Evolutionary conservation across 2,797 vertebrate genomes (phyloP), one percentile per base, ranked within the genome.

Genomic region (Anguilla pacifica): DNA sequence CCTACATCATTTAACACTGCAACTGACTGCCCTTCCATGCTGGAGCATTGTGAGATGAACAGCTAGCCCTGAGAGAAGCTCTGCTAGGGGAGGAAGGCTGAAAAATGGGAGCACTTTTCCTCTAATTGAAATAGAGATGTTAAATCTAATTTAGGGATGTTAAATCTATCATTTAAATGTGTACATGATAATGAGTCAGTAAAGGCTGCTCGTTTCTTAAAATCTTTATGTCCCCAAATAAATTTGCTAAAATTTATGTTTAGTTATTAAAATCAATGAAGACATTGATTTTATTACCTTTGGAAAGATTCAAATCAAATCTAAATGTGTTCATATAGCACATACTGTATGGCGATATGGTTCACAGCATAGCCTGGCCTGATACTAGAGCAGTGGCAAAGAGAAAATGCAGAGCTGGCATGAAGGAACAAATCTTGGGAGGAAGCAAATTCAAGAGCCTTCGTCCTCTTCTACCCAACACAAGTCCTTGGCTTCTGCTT

Each of bases 11-110:
- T 81, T 89, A 89, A 91, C 91, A 74, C 79, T 87, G 90, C 93
- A 88, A 84, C 85, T 85, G 86, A 88, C 87, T 17, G 0, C 83
- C 89, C 89, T 90, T 86, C 87, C 88, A 88, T 92, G 90, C 89
- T 90, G 89, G 89, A 86, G 93, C 93, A 92, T 92, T 85, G 57
- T 91, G 90, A 90, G 87, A 88, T 77, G 25, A 86, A 84, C 86
- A 77, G 86, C 83, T 61, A 43, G 39, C 85, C 91, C 88, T 15
- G 84, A 91, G 88, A 89, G 90, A 83, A 90, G 89, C 88, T 77
- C 88, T 88, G 88, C 31, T 59, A 5, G 35, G 19, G 43, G 43
- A 81, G 43, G 10, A 53, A 35, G 67, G 79, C 25, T 10, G 49
- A 83, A 83, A 35, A 28, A 35, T 15, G 3, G 39, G 39, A 43